These are phyloP conservation scores for Nyctereutes procyonoides DNA, from an alignment of 2,113 vertebrate species.

Conservation along the genomic window DNA sequence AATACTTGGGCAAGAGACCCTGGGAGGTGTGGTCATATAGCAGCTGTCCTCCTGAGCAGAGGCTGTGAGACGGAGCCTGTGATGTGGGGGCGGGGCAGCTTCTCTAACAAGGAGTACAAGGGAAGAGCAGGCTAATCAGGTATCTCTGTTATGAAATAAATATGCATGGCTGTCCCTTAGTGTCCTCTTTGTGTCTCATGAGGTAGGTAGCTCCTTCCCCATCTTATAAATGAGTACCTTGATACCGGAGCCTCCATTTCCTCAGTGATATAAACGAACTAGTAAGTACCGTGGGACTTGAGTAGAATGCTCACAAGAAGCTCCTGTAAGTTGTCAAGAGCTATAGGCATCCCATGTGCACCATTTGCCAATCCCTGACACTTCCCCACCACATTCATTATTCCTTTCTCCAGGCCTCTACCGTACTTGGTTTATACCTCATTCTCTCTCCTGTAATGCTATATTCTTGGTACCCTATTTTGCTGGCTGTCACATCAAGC, in stretches of 20 bases:
- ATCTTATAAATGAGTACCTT: background rate
- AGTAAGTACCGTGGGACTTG: background rate
- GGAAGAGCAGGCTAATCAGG: background rate
- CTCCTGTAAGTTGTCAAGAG: background rate
- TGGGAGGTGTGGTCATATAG: background rate
- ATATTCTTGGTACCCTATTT: background rate
- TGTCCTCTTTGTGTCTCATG: background rate
- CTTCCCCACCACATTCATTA: background rate
- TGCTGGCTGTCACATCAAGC: background rate
- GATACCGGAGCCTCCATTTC: background rate
- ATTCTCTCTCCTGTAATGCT: fast-evolving
- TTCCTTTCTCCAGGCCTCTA: background rate
- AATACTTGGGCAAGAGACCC: background rate
- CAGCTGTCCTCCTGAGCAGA: background rate
- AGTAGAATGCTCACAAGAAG: background rate
- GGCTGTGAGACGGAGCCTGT: background rate
- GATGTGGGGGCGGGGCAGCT: background rate
- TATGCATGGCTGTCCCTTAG: background rate
- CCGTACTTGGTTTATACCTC: fast-evolving
- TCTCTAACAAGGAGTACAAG: background rate
- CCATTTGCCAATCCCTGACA: background rate
- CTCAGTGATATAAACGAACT: background rate
- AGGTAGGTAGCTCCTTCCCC: background rate
- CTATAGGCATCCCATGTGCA: fast-evolving
- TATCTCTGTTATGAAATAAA: background rate